Evolutionary conservation across 2,113 vertebrate genomes (phyloP).

Genomic region (Pandion haliaetus): DNA sequence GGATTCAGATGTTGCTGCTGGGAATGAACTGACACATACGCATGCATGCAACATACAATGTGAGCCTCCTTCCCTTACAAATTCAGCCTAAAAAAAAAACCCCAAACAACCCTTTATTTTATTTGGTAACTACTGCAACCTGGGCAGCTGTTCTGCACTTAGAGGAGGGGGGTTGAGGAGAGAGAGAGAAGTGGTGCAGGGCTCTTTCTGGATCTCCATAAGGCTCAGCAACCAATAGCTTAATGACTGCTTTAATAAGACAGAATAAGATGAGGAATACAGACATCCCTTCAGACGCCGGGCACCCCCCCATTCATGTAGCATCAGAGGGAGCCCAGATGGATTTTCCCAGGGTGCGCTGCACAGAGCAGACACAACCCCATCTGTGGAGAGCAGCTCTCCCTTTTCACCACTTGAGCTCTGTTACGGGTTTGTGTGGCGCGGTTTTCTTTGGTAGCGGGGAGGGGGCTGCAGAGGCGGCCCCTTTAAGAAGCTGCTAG

Average conservation of each 20-base stretch:
- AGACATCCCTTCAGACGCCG: background rate
- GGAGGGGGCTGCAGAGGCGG: no score
- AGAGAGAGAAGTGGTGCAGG: background rate
- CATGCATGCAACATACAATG: fast-evolving
- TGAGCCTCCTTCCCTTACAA: background rate
- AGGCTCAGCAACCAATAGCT: background rate
- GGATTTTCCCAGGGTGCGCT: fast-evolving
- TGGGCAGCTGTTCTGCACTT: background rate
- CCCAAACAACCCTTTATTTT: background rate
- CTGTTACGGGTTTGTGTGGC: no score
- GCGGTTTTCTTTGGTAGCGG: no score
- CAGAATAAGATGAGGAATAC: background rate
- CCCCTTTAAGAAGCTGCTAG: no score
- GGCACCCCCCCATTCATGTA: background rate
- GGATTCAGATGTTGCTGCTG: background rate
- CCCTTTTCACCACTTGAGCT: background rate
- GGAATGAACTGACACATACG: background rate
- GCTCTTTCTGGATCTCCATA: background rate
- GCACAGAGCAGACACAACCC: background rate
- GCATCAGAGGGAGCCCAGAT: background rate
- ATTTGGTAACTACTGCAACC: background rate
- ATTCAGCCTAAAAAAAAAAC: background rate
- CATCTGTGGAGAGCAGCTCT: background rate
- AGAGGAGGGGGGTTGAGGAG: background rate
- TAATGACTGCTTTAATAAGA: background rate